These are phyloP conservation scores for Lasiommata megera DNA, from an alignment of 2,888 invertebrate species.

Conservation along the genomic window DNA sequence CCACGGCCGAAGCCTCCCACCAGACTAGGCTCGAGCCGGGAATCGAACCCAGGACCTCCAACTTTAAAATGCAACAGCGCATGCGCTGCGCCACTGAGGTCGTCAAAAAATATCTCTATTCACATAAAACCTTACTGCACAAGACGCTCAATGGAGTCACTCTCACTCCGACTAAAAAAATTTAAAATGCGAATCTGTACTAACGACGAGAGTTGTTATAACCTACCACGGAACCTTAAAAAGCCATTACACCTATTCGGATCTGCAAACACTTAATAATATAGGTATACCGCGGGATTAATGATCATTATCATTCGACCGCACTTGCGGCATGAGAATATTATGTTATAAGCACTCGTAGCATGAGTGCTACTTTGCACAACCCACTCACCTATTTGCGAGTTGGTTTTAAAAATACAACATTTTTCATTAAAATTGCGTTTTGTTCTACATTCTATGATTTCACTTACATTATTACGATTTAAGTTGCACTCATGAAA, in stretches of 20 bases:
- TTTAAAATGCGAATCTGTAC: too few species aligned
- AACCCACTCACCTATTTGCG: conserved; percentile 2
- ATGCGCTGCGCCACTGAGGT: too few species aligned
- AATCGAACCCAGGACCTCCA: too few species aligned
- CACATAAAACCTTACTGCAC: too few species aligned
- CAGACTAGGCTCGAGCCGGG: too few species aligned
- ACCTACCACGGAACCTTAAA: background rate
- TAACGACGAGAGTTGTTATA: too few species aligned
- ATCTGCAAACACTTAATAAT: conserved; percentile 1
- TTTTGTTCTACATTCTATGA: background rate
- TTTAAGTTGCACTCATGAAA: too few species aligned
- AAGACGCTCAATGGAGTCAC: too few species aligned
- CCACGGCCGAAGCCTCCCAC: too few species aligned
- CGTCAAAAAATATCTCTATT: too few species aligned
- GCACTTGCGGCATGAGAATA: conserved; percentile 6
- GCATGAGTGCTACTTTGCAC: conserved; percentile 7
- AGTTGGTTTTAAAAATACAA: background rate
- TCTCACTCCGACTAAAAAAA: too few species aligned
- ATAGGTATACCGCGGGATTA: conserved; percentile 4
- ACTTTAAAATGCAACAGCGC: too few species aligned
- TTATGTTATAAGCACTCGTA: background rate
- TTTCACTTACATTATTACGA: background rate
- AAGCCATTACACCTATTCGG: background rate
- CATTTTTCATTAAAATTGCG: background rate
- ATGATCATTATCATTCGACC: conserved; percentile 14